These are phyloP conservation scores for Ormyrus labotus DNA, from an alignment of 2,888 invertebrate genomes.

Conservation along the genomic window DNA sequence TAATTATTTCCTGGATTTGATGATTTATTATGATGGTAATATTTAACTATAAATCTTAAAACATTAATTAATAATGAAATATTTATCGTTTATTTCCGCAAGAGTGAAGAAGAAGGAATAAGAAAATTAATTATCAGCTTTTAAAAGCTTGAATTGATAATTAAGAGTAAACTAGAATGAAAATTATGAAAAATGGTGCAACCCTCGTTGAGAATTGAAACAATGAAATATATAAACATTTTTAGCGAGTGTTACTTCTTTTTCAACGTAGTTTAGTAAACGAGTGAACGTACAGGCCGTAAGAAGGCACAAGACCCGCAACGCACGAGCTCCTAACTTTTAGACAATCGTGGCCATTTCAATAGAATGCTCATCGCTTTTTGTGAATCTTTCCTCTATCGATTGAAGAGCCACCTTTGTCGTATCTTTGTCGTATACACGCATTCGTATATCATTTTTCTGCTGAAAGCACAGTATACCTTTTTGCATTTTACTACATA, in stretches of 20 bases:
- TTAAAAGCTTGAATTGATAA: too few species aligned
- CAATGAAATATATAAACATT: not conserved
- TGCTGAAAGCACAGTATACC: constrained; percentile 13
- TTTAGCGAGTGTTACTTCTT: not conserved
- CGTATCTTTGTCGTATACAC: constrained; percentile 40
- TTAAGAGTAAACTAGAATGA: too few species aligned
- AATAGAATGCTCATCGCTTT: not conserved
- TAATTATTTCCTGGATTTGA: too few species aligned
- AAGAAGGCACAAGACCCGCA: constrained; percentile 72
- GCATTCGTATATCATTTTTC: constrained; percentile 15
- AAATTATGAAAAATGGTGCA: too few species aligned
- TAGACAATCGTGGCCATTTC: constrained; percentile 33
- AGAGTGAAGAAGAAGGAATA: too few species aligned
- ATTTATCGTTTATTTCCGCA: too few species aligned
- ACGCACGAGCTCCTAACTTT: constrained; percentile 63
- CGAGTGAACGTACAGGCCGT: constrained; percentile 66
- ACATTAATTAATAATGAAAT: too few species aligned
- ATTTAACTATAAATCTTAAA: not conserved
- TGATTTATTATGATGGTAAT: not conserved
- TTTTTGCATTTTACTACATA: constrained; percentile 9
- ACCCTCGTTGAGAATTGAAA: too few species aligned
- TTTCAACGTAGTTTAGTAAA: constrained; percentile 58
- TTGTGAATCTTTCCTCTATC: constrained; percentile 4
- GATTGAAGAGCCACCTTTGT: constrained; percentile 10
- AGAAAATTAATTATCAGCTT: too few species aligned